phyloP scores from a whole-genome alignment of 1,140 invertebrate genomes.

The Paralvinella palmiformis region DNA sequence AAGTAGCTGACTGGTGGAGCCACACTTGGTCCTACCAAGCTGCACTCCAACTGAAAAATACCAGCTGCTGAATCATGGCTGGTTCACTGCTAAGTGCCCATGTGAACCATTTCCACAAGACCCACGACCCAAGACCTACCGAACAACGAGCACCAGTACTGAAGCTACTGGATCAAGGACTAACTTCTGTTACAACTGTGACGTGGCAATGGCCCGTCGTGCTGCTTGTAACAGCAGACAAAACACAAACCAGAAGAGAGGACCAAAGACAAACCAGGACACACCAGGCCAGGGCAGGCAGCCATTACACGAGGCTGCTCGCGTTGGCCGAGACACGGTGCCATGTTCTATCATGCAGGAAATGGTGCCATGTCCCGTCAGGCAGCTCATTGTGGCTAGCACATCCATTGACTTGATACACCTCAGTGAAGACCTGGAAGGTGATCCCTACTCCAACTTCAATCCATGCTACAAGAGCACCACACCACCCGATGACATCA shows the following conservation, averaged over 20 bases:
- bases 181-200: neutral
- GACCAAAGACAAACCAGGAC: neutral
- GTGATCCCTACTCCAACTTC: neutral
- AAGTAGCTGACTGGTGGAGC: constrained; percentile 14
- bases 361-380: neutral
- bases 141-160: constrained; percentile 3
- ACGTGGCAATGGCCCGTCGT: neutral
- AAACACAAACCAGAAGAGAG: neutral
- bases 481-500: constrained; percentile 6
- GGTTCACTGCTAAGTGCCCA: constrained; percentile 3
- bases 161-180: neutral
- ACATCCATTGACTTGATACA: neutral
- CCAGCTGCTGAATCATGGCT: constrained; percentile 7
- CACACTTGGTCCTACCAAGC: neutral
- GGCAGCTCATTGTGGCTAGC: neutral
- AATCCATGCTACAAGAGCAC: constrained; percentile 16
- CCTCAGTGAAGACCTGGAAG: neutral
- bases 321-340: neutral
- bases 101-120: neutral
- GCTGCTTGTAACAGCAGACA: neutral
- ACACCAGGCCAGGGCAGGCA: neutral
- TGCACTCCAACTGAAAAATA: neutral
- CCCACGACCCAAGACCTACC: neutral
- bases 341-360: neutral
- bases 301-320: neutral